Evolutionary conservation across 2,888 invertebrate species (phyloP).

Genomic region (Dasysyrphus tricinctus): DNA sequence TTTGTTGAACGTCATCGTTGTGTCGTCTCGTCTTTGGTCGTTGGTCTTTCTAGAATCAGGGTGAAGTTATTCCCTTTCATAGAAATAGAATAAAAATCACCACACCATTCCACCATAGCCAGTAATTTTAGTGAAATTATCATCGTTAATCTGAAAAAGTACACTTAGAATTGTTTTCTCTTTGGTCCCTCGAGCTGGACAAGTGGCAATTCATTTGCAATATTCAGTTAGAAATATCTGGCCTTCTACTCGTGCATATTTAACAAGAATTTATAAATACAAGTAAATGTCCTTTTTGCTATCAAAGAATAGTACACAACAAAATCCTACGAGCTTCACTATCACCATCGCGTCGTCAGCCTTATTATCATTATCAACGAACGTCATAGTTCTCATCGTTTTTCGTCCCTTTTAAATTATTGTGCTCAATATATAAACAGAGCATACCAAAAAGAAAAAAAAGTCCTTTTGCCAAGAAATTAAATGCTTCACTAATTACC

Average conservation of each 20-base stretch:
- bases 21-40: neutral
- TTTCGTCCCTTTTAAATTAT: slow-evolving; percentile 7
- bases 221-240: slow-evolving; percentile 46
- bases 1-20: slow-evolving; percentile 27
- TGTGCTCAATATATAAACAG: slow-evolving; percentile 27
- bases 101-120: neutral
- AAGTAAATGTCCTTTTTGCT: slow-evolving; percentile 46
- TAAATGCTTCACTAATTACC: slow-evolving; percentile 73
- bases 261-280: slow-evolving; percentile 39
- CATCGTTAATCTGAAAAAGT: slow-evolving; percentile 49
- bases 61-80: neutral
- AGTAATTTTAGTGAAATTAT: slow-evolving; percentile 39
- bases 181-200: slow-evolving; percentile 30
- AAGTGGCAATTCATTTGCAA: slow-evolving; percentile 71
- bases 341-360: slow-evolving; percentile 22
- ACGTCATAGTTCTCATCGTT: slow-evolving; percentile 29
- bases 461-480: slow-evolving; percentile 51
- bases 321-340: slow-evolving; percentile 29
- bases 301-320: neutral
- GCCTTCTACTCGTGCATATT: neutral
- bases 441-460: slow-evolving; percentile 6
- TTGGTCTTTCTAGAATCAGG: slow-evolving; percentile 1
- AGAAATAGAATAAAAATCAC: neutral
- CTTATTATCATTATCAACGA: slow-evolving; percentile 49
- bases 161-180: neutral